These are phyloP conservation scores for Pyrocoelia pectoralis DNA, from an alignment of 2,888 invertebrate species.

Conservation along the genomic window DNA sequence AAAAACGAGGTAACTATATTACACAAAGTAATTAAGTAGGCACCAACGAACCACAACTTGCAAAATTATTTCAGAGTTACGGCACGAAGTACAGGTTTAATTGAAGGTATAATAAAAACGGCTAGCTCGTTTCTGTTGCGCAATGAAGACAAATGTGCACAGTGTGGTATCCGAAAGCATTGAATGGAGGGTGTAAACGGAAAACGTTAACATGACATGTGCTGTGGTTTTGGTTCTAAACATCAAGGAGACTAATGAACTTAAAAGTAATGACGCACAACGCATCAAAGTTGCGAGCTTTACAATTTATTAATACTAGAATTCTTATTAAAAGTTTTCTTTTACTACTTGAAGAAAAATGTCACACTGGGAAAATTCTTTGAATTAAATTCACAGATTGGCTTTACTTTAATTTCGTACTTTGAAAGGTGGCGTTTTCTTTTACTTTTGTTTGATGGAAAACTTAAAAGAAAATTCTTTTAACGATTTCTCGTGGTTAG, in stretches of 20 bases:
- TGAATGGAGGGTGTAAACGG: conserved; percentile 19
- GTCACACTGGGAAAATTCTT: no score
- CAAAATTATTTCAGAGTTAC: conserved; percentile 37
- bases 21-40: conserved; percentile 36
- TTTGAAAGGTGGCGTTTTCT: neutral
- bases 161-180: conserved; percentile 34
- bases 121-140: conserved; percentile 39
- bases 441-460: neutral
- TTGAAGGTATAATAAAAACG: conserved; percentile 39
- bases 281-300: conserved; percentile 19
- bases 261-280: conserved; percentile 35
- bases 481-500: conserved; percentile 11
- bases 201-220: conserved; percentile 37
- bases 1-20: conserved; percentile 34
- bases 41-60: conserved; percentile 32
- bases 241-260: conserved; percentile 36
- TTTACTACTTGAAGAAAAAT: conserved; percentile 1
- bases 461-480: neutral
- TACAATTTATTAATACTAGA: no score
- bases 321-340: neutral
- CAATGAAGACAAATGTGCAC: conserved; percentile 44
- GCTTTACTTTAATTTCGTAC: neutral
- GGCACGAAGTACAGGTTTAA: conserved; percentile 35
- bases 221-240: conserved; percentile 32
- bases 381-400: conserved; percentile 8